Evolutionary conservation across 2,113 vertebrate genomes (phyloP).

Genomic region (Ursus arctos): DNA sequence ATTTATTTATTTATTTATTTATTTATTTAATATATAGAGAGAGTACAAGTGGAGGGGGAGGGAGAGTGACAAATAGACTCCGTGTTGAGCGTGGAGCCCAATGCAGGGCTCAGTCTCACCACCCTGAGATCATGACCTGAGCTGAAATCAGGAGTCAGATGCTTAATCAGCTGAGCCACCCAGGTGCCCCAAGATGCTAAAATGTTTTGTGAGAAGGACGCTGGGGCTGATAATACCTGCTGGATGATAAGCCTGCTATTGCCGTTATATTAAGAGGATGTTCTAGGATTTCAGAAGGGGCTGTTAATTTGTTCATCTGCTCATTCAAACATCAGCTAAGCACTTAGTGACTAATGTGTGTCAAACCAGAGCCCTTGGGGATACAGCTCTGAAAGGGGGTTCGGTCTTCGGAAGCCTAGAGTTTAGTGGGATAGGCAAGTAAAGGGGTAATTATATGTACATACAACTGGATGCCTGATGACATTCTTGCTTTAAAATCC

Average conservation of each 20-base stretch:
- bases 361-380: neutral
- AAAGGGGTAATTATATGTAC: neutral
- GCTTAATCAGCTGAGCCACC: neutral
- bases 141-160: neutral
- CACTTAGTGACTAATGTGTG: neutral
- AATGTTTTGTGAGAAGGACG: neutral
- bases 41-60: neutral
- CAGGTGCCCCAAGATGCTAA: neutral
- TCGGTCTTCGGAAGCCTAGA: neutral
- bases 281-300: neutral
- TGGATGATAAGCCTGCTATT: neutral
- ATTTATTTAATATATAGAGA: neutral
- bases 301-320: neutral
- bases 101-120: neutral
- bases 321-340: neutral
- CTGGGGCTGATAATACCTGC: no score
- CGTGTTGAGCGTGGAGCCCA: fast-evolving
- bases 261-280: neutral
- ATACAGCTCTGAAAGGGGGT: neutral
- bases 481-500: neutral
- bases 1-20: no score
- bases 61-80: neutral
- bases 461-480: neutral
- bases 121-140: neutral
- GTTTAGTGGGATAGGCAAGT: neutral